phyloP scores from a whole-genome alignment of 1,140 invertebrate genomes.

The Heliothis virescens region DNA sequence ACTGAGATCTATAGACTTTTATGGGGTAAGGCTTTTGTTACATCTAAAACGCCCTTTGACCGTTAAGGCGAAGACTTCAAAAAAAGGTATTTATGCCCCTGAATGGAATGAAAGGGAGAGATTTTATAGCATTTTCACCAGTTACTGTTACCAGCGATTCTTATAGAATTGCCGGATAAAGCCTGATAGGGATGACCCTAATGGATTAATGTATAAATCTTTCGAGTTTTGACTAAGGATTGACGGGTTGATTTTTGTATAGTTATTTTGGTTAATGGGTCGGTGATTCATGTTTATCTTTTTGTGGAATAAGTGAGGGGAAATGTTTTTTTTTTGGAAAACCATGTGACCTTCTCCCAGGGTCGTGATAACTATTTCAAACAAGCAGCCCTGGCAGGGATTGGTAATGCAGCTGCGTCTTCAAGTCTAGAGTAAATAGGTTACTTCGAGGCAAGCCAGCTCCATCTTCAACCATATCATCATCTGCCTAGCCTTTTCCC shows the following conservation, averaged over 20 bases:
- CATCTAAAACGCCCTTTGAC: neutral
- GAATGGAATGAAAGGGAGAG: conserved; percentile 22
- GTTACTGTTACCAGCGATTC: conserved; percentile 7
- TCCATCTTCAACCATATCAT: too few species aligned
- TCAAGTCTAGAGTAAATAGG: too few species aligned
- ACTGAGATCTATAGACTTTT: conserved; percentile 12
- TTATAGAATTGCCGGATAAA: conserved; percentile 2
- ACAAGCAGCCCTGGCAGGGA: too few species aligned
- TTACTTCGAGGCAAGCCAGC: too few species aligned
- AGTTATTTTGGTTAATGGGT: neutral
- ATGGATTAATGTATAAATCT: neutral
- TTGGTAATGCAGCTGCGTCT: too few species aligned
- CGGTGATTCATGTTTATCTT: too few species aligned
- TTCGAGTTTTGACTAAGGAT: neutral
- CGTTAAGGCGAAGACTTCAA: conserved; percentile 6
- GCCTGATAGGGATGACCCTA: neutral
- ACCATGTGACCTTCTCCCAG: too few species aligned
- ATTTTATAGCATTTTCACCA: conserved; percentile 27
- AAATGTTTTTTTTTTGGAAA: too few species aligned
- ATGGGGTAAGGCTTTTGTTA: neutral
- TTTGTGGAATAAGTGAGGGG: too few species aligned
- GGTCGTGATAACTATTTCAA: too few species aligned
- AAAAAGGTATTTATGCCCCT: conserved; percentile 16
- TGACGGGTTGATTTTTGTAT: neutral
- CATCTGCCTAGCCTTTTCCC: too few species aligned